A percentile compares a stretch with the other conserved stretches of the same genome.
Conservation (phyloP, 2,113 vertebrate genomes). For the Apodemus sylvaticus region DNA sequence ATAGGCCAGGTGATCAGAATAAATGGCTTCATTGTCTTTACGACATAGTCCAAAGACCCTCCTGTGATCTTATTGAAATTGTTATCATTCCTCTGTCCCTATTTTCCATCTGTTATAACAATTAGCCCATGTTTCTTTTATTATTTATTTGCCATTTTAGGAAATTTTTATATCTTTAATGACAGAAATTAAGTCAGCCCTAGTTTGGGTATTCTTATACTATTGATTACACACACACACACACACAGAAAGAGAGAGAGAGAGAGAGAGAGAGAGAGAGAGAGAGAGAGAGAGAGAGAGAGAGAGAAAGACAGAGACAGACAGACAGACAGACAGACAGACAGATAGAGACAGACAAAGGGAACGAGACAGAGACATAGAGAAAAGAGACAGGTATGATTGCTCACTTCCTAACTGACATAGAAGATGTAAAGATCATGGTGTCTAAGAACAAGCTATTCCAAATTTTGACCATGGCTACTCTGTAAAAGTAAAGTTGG, state of each 20-base stretch:
- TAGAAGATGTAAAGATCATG: neutral
- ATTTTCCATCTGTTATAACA: neutral
- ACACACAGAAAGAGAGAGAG: too few relatives aligned
- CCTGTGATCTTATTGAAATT: neutral
- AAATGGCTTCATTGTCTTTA: neutral
- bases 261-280: too few relatives aligned
- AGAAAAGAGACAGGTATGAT: too few relatives aligned
- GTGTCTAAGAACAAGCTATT: neutral
- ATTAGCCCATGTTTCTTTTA: neutral
- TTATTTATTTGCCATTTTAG: neutral
- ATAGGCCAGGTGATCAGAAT: neutral
- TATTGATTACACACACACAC: neutral
- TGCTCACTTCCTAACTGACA: neutral
- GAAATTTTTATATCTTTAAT: neutral
- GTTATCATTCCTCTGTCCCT: neutral
- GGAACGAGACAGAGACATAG: rapidly evolving
- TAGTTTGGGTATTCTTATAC: neutral
- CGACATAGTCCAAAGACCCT: neutral
- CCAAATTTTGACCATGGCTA: neutral
- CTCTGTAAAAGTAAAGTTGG: rapidly evolving
- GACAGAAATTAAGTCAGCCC: neutral
- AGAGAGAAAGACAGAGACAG: too few relatives aligned
- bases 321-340: too few relatives aligned
- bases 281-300: rapidly evolving
- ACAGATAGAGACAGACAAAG: too few relatives aligned